These are phyloP conservation scores for Tillus elongatus DNA, from an alignment of 2,888 invertebrate genomes.

Conservation along the genomic window DNA sequence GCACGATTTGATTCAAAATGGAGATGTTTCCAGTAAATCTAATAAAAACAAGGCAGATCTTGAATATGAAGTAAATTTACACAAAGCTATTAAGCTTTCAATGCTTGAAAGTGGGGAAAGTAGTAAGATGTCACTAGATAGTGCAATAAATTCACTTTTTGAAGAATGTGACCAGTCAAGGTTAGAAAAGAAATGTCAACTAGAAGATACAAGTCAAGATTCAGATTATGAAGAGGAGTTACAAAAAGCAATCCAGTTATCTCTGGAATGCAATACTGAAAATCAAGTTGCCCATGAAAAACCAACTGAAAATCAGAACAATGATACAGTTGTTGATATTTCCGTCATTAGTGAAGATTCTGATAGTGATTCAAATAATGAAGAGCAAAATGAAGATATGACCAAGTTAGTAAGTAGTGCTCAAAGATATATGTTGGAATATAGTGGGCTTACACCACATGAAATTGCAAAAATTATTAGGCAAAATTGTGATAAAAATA, in stretches of 20 bases:
- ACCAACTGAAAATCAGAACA: no score
- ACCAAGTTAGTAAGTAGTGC: slow-evolving; percentile 41
- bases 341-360: slow-evolving; percentile 31
- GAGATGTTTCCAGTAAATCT: no score
- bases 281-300: no score
- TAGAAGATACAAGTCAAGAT: no score
- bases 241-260: no score
- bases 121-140: slow-evolving; percentile 34
- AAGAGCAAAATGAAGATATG: slow-evolving; percentile 23
- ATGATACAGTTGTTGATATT: no score
- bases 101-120: slow-evolving; percentile 6
- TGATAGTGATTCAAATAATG: slow-evolving; percentile 31
- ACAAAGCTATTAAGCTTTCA: slow-evolving; percentile 49
- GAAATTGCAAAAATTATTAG: slow-evolving; percentile 55
- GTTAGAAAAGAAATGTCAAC: no score
- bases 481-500: slow-evolving; percentile 10
- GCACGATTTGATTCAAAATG: no score
- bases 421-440: slow-evolving; percentile 64
- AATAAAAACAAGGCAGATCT: slow-evolving; percentile 27
- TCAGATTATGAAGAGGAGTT: slow-evolving; percentile 17
- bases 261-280: no score
- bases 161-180: slow-evolving; percentile 34
- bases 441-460: slow-evolving; percentile 62
- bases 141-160: slow-evolving; percentile 24
- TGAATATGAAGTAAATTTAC: slow-evolving; percentile 43